phyloP scores from a whole-genome alignment of 35 echinoderm and acorn worm species.

The Ophiothrix spiculata region DNA sequence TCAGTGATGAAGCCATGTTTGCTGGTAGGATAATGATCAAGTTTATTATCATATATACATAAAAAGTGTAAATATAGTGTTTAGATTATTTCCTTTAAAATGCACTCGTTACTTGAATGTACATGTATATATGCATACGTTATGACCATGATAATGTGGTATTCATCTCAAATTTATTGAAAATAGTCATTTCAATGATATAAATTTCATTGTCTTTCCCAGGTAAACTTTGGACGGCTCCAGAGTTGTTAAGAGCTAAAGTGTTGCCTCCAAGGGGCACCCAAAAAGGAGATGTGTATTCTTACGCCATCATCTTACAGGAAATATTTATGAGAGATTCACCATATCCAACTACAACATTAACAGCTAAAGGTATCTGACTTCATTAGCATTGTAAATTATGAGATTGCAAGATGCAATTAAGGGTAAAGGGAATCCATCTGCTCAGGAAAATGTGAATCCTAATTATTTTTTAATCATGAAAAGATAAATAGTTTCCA shows the following conservation, averaged over 20 bases:
- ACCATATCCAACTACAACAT: conserved; percentile 36
- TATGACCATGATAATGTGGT: neutral
- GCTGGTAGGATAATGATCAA: neutral
- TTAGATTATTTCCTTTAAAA: too few relatives aligned
- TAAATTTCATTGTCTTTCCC: neutral
- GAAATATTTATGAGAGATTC: conserved; percentile 46
- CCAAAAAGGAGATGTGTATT: conserved; percentile 46
- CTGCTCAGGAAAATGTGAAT: too few relatives aligned
- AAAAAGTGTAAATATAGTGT: too few relatives aligned
- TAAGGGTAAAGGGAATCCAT: too few relatives aligned
- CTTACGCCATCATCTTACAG: conserved; percentile 47
- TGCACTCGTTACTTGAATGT: neutral
- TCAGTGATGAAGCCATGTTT: conserved; percentile 8
- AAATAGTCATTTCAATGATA: neutral
- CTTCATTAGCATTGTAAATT: too few relatives aligned
- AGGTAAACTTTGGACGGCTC: conserved; percentile 42
- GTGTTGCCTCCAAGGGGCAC: neutral
- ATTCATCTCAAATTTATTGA: neutral
- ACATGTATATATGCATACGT: neutral
- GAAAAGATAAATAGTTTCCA: too few relatives aligned
- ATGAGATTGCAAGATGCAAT: too few relatives aligned
- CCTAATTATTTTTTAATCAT: too few relatives aligned
- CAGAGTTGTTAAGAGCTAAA: conserved; percentile 13
- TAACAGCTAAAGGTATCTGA: conserved; percentile 43
- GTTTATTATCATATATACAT: too few relatives aligned